A percentile compares a stretch with the other conserved stretches of the same genome.
These are phyloP conservation scores for Synanthedon andrenaeformis DNA, from an alignment of 2,888 invertebrate species.

Conservation along the genomic window DNA sequence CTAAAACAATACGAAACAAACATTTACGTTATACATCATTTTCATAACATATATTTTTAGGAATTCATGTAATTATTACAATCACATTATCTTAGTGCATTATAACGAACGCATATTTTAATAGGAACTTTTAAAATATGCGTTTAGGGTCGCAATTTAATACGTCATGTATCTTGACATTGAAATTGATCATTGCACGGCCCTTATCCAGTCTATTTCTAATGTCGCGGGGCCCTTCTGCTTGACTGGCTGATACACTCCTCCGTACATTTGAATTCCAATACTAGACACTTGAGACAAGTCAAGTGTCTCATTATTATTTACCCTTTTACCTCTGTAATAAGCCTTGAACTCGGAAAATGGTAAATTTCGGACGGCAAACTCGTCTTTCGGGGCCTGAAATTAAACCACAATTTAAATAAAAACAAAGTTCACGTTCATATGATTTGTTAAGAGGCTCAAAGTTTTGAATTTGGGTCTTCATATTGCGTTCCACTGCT, in stretches of 20 bases:
- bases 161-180: too few species aligned
- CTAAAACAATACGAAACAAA: too few species aligned
- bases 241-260: conserved; percentile 73
- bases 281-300: conserved; percentile 69
- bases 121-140: too few species aligned
- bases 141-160: too few species aligned
- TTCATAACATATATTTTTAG: too few species aligned
- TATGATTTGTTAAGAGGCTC: background rate
- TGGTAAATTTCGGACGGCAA: conserved; percentile 61
- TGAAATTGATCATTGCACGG: conserved; percentile 21
- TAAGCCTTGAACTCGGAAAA: conserved; percentile 73
- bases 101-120: too few species aligned
- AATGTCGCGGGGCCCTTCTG: conserved; percentile 74
- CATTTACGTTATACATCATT: too few species aligned
- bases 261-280: conserved; percentile 75
- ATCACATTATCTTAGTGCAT: too few species aligned
- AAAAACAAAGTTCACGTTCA: background rate
- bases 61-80: too few species aligned
- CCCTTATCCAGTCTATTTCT: conserved; percentile 73
- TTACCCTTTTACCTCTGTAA: conserved; percentile 70
- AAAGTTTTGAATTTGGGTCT: background rate
- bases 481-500: background rate
- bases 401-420: conserved; percentile 13
- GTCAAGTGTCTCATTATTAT: conserved; percentile 69
- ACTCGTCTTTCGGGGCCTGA: conserved; percentile 66